Base-by-base conservation (phyloP, 2,797 vertebrate genomes). In the Acipenser ruthenus region DNA sequence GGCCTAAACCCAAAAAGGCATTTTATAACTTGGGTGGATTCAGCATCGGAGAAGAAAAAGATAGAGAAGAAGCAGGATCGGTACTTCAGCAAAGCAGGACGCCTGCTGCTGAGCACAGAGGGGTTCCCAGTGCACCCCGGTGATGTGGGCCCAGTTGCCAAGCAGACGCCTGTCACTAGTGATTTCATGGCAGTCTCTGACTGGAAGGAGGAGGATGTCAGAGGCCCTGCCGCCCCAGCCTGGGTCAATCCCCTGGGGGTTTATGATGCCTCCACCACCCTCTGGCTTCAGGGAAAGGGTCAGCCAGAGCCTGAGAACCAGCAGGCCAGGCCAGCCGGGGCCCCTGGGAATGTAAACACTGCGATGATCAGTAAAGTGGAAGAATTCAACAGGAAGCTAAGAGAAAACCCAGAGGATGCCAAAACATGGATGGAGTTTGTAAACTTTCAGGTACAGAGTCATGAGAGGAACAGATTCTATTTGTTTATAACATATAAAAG, bases 351-450 rank as follows among this genome's bases (percentile, higher is more conserved):
- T 0, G 15, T 66, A 64, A 76, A 68, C 76, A 75, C 77, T 1
- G 69, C 74, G 10, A 82, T 69, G 68, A n/a, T n/a, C n/a, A 10
- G 78, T 47, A 89, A 79, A 75, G 93, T 95, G 13, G 94, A 97
- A 77, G 94, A 96, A 70, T 92, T 95, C 70, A 99, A 99, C 83
- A 83, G 86, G 78, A 89, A 78, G 62, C 84, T 98, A 64, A 87
- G 94, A 76, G 96, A 99, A 79, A 88, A 90, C 13, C 95, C 96
- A 1, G 71, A 74, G 23, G 92, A 98, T 68, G 79, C 87, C 6
- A 77, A 89, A 64, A 83, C 92, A 1, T 99, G 97, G 96, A 87
- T 98, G 79, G 79, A 94, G 2, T 98, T 96, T 68, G 92, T 97
- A 72, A 82, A 74, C 67, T 97, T 96, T 76, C 97, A 99, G 90